Base-by-base conservation (phyloP, 2,113 vertebrate species). In the Uropsilus gracilis region DNA sequence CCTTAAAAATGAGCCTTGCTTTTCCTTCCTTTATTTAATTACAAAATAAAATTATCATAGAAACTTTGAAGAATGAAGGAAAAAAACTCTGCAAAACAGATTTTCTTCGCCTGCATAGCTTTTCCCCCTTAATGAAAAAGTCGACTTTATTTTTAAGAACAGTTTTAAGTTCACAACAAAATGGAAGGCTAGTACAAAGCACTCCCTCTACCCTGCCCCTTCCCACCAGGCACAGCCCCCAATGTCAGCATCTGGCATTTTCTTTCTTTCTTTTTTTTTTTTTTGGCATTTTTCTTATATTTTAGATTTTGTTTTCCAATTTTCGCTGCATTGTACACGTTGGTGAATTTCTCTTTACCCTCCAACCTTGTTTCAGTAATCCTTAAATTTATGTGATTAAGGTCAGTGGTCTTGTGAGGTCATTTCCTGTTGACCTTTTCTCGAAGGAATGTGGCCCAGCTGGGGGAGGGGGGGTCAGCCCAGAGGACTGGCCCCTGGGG, bases 381-480 rank as follows among this genome's bases (percentile, higher is more conserved):
- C 53, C 82, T 87, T 94, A 86, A 92, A 18, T 81, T 61, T 91
- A 83, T 34, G 32, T 42, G 59, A 44, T 86, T 83, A 76, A 95
- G 91, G 84, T 92, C 94, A 91, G 3, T 81, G 84, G 71, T 71
- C 91, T 84, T 1, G 0, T 63, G 57, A 95, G 90, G 81, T 96
- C 93, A 87, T 86, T 96, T 97, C 95, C 95, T 91, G 94, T 82
- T 96, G 92, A 93, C 93, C 94, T 97, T 94, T 95, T 64, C 72
- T 83, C 32, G 17, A 82, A 66, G 86, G 95, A 94, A 91, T 86
- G 80, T 32, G 3, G 32, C 81, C 48, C 50, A 59, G 71, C 48
- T 83, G 78, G 89, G 83, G 73, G 24, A 30, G 57, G n/a, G 9
- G 71, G 71, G 63, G 71, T 46, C 32, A 20, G 48, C 81, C 94